phyloP scores from a whole-genome alignment of 2,113 vertebrate species.

The Polypterus bichir region DNA sequence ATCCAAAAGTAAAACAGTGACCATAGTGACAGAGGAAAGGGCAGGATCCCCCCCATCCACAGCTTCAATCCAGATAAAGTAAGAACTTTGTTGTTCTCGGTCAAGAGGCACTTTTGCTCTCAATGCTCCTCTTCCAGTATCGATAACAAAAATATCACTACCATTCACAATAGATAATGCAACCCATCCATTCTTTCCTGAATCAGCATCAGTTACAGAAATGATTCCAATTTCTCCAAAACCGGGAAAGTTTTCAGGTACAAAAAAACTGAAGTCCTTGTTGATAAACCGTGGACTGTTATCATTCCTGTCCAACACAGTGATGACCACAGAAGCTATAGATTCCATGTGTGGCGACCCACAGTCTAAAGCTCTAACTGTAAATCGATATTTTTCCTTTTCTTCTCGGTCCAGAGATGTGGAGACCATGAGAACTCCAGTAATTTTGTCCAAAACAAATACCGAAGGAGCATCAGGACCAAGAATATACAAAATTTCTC shows the following conservation, averaged over 20 bases:
- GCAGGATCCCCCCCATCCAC: constrained; percentile 82
- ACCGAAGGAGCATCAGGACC: constrained; percentile 74
- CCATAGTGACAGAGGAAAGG: constrained; percentile 82
- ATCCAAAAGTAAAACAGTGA: constrained; percentile 84
- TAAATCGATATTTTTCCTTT: constrained; percentile 86
- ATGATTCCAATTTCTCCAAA: constrained; percentile 92
- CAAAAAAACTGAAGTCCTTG: constrained; percentile 96
- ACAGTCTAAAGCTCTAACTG: constrained; percentile 76
- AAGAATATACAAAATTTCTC: constrained; percentile 74
- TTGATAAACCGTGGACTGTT: constrained; percentile 94
- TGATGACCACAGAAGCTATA: constrained; percentile 75
- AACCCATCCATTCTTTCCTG: constrained; percentile 85
- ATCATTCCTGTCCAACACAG: constrained; percentile 87
- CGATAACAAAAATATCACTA: constrained; percentile 92
- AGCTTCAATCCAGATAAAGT: constrained; percentile 84
- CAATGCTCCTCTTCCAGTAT: constrained; percentile 79
- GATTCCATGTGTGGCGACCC: constrained; percentile 78
- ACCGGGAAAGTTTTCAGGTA: constrained; percentile 92
- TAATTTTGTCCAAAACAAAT: constrained; percentile 67
- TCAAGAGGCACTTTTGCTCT: constrained; percentile 84
- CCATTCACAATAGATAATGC: constrained; percentile 87
- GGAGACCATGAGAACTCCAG: constrained; percentile 76
- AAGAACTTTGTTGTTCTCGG: constrained; percentile 90
- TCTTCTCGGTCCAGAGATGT: constrained; percentile 84
- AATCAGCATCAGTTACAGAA: constrained; percentile 84